Evolutionary conservation across 2,113 vertebrate genomes (phyloP).

Genomic region (human (Homo sapiens)): GRCh38 chr7:53774501-53775000

Average conservation of each 20-base stretch:
- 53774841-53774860: no score
- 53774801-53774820: background rate
- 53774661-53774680: background rate
- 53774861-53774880: background rate
- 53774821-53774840: background rate
- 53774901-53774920: background rate
- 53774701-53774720: background rate
- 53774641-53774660: background rate
- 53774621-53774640: background rate
- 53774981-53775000: background rate
- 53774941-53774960: background rate
- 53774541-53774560: background rate
- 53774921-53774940: no score
- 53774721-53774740: background rate
- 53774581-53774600: background rate
- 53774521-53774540: background rate
- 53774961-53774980: background rate
- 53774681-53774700: background rate
- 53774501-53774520: background rate
- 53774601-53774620: background rate
- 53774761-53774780: background rate
- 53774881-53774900: background rate
- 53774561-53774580: background rate
- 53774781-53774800: background rate
- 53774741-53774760: background rate